Evolutionary conservation across 2,888 invertebrate genomes (phyloP).

Genomic region (Theodoxus fluviatilis): DNA sequence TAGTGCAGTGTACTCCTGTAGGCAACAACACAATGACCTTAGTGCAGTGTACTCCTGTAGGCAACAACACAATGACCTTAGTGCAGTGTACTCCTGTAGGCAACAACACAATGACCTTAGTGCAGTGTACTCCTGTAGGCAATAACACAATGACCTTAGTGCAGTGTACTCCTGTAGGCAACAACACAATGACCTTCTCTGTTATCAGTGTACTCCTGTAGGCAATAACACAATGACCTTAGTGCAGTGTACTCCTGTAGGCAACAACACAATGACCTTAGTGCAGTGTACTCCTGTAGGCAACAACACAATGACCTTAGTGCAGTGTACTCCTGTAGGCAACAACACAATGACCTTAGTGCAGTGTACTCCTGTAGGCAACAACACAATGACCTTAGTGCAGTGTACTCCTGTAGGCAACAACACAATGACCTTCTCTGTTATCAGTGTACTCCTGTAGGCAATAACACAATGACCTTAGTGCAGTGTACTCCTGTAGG

Average conservation of each 20-base stretch:
- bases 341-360: too few relatives aligned
- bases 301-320: too few relatives aligned
- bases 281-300: constrained; percentile 87
- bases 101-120: too few relatives aligned
- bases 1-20: constrained; percentile 88
- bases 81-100: constrained; percentile 87
- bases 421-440: too few relatives aligned
- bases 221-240: too few relatives aligned
- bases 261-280: too few relatives aligned
- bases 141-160: too few relatives aligned
- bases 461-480: too few relatives aligned
- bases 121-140: constrained; percentile 85
- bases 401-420: constrained; percentile 84
- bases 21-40: too few relatives aligned
- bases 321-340: constrained; percentile 85
- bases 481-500: constrained; percentile 87
- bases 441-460: constrained; percentile 86
- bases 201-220: constrained; percentile 88
- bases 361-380: constrained; percentile 83
- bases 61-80: too few relatives aligned
- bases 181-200: too few relatives aligned
- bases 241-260: constrained; percentile 87
- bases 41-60: constrained; percentile 87
- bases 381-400: too few relatives aligned
- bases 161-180: constrained; percentile 83